Evolutionary conservation across 2,797 vertebrate genomes (phyloP).

Genomic region (Pangasius mekongensis): DNA sequence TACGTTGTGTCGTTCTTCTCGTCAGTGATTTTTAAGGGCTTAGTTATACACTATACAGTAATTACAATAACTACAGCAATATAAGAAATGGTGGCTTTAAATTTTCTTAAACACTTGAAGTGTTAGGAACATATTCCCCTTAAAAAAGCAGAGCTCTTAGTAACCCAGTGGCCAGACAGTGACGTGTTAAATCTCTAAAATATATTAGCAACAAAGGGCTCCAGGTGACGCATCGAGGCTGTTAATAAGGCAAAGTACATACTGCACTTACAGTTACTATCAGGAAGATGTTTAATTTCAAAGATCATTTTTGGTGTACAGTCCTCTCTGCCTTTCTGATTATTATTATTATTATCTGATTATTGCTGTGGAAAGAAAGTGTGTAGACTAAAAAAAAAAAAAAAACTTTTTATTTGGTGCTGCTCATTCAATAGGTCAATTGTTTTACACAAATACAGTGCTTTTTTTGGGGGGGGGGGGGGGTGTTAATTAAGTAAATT

Average conservation of each 20-base stretch:
- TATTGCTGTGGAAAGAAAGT: not conserved
- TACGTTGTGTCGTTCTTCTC: not conserved
- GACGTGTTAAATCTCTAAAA: not conserved
- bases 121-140: not conserved
- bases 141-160: not conserved
- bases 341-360: not conserved
- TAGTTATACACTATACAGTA: not conserved
- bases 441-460: not conserved
- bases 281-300: not conserved
- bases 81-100: not conserved
- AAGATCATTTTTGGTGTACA: not conserved
- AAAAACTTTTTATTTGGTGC: not conserved
- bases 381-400: not conserved
- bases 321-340: not conserved
- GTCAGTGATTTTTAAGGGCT: not conserved
- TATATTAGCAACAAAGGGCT: not conserved
- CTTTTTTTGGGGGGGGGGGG: no score
- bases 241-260: not conserved
- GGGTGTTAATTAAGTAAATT: no score
- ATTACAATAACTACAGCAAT: not conserved
- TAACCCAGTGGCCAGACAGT: not conserved
- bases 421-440: conserved; percentile 8
- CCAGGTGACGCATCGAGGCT: not conserved
- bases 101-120: not conserved
- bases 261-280: not conserved